phyloP scores from a whole-genome alignment of 2,113 vertebrate genomes.

The Oncorhynchus tshawytscha region DNA sequence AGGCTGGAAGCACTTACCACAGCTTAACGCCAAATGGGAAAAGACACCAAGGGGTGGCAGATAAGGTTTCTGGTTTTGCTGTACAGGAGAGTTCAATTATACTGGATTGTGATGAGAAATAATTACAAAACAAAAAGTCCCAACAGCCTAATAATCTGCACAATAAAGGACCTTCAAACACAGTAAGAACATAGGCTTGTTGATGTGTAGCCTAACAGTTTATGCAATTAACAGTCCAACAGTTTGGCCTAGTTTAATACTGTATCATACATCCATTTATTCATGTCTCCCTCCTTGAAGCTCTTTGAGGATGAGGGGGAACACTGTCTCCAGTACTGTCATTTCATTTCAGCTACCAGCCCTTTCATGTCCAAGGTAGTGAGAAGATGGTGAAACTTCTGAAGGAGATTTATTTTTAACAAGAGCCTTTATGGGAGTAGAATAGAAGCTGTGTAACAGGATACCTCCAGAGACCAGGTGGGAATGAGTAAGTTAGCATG shows the following conservation, averaged over 20 bases:
- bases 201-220: too few relatives aligned
- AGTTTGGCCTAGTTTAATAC: not conserved
- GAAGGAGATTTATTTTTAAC: constrained; percentile 45
- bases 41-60: not conserved
- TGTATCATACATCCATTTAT: not conserved
- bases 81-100: too few relatives aligned
- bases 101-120: too few relatives aligned
- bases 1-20: constrained; percentile 1
- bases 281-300: constrained; percentile 23
- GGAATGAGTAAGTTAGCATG: constrained; percentile 39
- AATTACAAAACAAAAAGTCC: not conserved
- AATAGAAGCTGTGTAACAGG: constrained; percentile 22
- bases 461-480: constrained; percentile 15
- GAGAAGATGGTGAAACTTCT: constrained; percentile 33
- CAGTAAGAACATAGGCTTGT: too few relatives aligned
- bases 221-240: not conserved
- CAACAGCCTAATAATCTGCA: not conserved
- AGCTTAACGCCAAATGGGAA: not conserved
- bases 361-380: constrained; percentile 33
- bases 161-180: too few relatives aligned
- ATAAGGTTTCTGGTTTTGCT: not conserved
- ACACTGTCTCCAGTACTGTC: constrained; percentile 48
- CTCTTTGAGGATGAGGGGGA: constrained; percentile 14
- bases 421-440: constrained; percentile 24
- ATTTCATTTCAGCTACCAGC: constrained; percentile 17